phyloP scores from a whole-genome alignment of 2,797 vertebrate species.

The Brachyrhaphis roseni region DNA sequence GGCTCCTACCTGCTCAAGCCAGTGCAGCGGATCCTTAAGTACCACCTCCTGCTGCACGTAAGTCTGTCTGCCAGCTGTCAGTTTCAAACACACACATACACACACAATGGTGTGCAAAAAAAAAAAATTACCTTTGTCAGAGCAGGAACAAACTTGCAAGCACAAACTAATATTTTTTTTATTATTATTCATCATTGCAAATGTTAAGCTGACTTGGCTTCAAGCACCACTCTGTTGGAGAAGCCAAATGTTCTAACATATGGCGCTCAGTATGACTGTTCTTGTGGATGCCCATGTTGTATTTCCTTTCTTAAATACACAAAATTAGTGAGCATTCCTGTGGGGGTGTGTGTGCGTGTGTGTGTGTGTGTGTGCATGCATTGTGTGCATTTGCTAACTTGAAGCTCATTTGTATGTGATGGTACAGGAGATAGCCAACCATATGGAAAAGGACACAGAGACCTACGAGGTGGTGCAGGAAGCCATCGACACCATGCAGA shows the following conservation, averaged over 20 bases:
- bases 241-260: conserved; percentile 71
- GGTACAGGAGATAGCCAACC: conserved; percentile 94
- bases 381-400: conserved; percentile 21
- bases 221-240: conserved; percentile 22
- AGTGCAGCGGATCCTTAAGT: conserved; percentile 98
- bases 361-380: background rate
- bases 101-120: conserved; percentile 19
- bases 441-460: conserved; percentile 95
- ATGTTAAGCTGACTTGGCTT: conserved; percentile 9
- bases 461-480: conserved; percentile 94
- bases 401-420: conserved; percentile 13
- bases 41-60: conserved; percentile 96
- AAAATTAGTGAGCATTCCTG: conserved; percentile 3
- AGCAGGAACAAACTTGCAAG: conserved; percentile 11
- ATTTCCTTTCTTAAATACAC: conserved; percentile 22
- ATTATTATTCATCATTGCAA: conserved; percentile 14
- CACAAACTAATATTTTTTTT: conserved; percentile 42
- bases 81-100: conserved; percentile 1
- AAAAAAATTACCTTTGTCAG: conserved; percentile 9
- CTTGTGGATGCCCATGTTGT: conserved; percentile 20
- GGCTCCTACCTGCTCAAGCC: conserved; percentile 98
- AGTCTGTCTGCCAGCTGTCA: conserved; percentile 56
- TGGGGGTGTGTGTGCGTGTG: background rate
- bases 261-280: conserved; percentile 61
- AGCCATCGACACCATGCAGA: conserved; percentile 98